Base-by-base conservation (phyloP, 1,140 invertebrate genomes). In the Heliconius eleuchia region DNA sequence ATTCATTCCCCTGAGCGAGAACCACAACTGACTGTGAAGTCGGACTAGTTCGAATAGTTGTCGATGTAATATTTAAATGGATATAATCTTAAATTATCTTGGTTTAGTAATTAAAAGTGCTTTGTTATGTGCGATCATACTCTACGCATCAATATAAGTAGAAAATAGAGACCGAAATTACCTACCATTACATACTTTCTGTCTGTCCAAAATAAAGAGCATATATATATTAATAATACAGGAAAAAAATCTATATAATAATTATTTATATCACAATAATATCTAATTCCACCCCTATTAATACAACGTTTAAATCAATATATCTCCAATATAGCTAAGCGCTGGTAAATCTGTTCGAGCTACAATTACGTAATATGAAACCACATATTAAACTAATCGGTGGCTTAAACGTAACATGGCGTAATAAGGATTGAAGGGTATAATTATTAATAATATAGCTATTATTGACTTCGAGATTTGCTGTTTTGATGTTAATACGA, bases 381-480 rank as follows among this genome's bases (percentile, higher is more conserved):
- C 60, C 60, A 66, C 72, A 73, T 50, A 46, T 50, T 50, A 73
- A 42, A 50, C 39, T 73, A 73, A 73, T 73, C 72, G 39, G 72
- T 73, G 72, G 72, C 42, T 73, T 50, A 73, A 46, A 50, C 50
- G 42, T 50, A 73, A 50, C 50, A 42, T 46, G 23, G n/a, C n/a
- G 11, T 27, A 50, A 73, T 73, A 73, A 30, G 72, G 72, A 73
- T 73, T 73, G 72, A 73, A 73, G 27, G 60, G 60, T 66, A 30
- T 66, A 66, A 66, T 66, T 66, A 66, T 66, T 66, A 66, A 11
- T 16, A 66, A 66, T 66, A 30, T 16, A 66, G 27, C 11, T 16
- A 30, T 27, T 66, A 66, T 66, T n/a, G 27, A 66, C 11, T 11
- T 66, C 3, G 19, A 66, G 60, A 30, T 30, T 66, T 66, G 13